Evolutionary conservation across 2,113 vertebrate species (phyloP), one percentile per base, ranked within the genome.

Genomic region (Megatriorchis doriae): DNA sequence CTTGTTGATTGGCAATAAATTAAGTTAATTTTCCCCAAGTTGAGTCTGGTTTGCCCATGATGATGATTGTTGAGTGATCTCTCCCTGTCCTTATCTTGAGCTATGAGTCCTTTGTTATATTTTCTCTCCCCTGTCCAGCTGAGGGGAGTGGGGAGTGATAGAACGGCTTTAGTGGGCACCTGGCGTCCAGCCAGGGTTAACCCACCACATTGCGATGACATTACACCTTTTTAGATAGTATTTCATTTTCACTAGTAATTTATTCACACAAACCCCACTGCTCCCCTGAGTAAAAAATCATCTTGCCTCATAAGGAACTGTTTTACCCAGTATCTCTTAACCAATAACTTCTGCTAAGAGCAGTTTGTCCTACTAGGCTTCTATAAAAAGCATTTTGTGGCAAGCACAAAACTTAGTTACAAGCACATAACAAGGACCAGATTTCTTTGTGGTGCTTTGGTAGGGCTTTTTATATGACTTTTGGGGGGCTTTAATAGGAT

Each of bases 201-300:
- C 29, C 27, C 29, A 31, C 16, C 10, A 55, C 29, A 55, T 53
- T 48, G 7, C 2, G 3, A 72, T 59, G 9, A 32, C 5, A 23
- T 59, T 48, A 48, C 4, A 74, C 4, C 8, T 34, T 71, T 93
- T 81, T 34, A 22, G 3, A 63, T 45, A 5, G 21, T 18, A 31
- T 70, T 83, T 73, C 6, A 9, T 84, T 89, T 66, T 3, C 21
- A 38, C 4, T 38, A 36, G 16, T 27, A 70, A 65, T 70, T 91
- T 2, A 53, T 66, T 74, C 0, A 8, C 13, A 31, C 13, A 68
- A 70, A 31, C 1, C 1, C 3, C 40, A 61, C 6, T 48, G 10
- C n/a, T 58, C 7, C 21, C 7, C 11, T 48, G 18, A 61, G 19
- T 67, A 73, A 50, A 55, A 61, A 18, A 52, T 19, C 25, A 32